These are phyloP conservation scores for Eupithecia dodoneata DNA, from an alignment of 2,888 invertebrate genomes.

Conservation along the genomic window DNA sequence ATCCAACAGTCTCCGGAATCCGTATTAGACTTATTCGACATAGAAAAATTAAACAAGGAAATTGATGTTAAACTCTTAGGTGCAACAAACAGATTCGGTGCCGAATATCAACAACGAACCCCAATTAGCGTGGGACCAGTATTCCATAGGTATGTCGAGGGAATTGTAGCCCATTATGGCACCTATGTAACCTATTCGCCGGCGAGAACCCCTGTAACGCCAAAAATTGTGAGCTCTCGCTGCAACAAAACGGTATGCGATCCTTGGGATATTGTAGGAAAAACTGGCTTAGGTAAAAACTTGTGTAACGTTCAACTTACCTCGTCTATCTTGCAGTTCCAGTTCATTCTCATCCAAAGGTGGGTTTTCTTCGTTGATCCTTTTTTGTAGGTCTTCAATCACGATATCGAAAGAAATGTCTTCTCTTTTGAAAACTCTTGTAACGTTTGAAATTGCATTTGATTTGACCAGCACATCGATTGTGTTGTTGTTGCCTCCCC, in stretches of 20 bases:
- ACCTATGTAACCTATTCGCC: conserved; percentile 72
- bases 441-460: conserved; percentile 85
- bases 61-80: conserved; percentile 52
- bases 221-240: conserved; percentile 84
- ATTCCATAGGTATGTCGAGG: conserved; percentile 83
- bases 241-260: conserved; percentile 77
- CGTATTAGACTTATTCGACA: conserved; percentile 39
- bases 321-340: conserved; percentile 88
- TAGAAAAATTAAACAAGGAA: conserved; percentile 36
- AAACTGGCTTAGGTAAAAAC: conserved; percentile 2
- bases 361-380: conserved; percentile 92
- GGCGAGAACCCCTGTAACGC: conserved; percentile 81
- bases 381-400: conserved; percentile 90
- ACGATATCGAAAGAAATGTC: conserved; percentile 88
- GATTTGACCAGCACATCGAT: conserved; percentile 90
- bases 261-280: conserved; percentile 69
- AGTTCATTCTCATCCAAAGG: conserved; percentile 86
- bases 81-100: conserved; percentile 60
- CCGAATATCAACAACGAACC: conserved; percentile 81
- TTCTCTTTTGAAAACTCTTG: conserved; percentile 84
- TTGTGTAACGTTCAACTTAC: conserved; percentile 67
- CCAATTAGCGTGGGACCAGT: conserved; percentile 86
- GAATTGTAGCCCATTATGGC: conserved; percentile 83
- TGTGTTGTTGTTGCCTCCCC: conserved; percentile 86
- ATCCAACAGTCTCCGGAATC: conserved; percentile 39